A percentile compares a stretch with the other conserved stretches of the same genome.
Evolutionary conservation across 1,140 invertebrate species (phyloP).

Genomic region (Cyclina sinensis): DNA sequence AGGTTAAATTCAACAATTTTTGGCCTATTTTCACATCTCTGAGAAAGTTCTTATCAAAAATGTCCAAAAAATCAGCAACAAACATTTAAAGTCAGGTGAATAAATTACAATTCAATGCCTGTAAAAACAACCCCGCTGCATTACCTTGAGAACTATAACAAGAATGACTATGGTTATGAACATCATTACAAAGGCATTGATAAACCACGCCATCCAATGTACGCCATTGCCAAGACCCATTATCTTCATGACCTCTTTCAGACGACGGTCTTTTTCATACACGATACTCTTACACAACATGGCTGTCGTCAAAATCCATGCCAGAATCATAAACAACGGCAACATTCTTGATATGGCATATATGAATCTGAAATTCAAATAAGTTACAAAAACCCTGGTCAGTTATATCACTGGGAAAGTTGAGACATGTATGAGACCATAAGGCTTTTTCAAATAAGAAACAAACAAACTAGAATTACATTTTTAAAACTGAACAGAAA

Average conservation of each 20-base stretch:
- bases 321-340: slow-evolving; percentile 91
- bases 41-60: no score
- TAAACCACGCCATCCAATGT: slow-evolving; percentile 90
- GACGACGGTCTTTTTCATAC: slow-evolving; percentile 90
- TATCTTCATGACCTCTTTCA: slow-evolving; percentile 90
- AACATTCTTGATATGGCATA: slow-evolving; percentile 90
- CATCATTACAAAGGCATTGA: slow-evolving; percentile 89
- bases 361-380: slow-evolving; percentile 88
- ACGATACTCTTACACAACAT: slow-evolving; percentile 93
- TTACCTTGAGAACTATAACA: slow-evolving; percentile 88
- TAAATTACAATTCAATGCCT: no score
- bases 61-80: no score
- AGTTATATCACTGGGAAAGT: no score
- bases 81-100: no score
- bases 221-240: slow-evolving; percentile 89
- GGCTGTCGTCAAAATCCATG: slow-evolving; percentile 91
- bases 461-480: no score
- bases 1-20: no score
- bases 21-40: no score
- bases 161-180: slow-evolving; percentile 87
- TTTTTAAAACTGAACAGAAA: no score
- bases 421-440: no score
- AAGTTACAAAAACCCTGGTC: no score
- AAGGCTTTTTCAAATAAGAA: no score
- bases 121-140: slow-evolving; percentile 38